A percentile compares a stretch with the other conserved stretches of the same genome.
Conservation (phyloP, 2,888 invertebrate genomes). For the Brassicogethes aeneus region DNA sequence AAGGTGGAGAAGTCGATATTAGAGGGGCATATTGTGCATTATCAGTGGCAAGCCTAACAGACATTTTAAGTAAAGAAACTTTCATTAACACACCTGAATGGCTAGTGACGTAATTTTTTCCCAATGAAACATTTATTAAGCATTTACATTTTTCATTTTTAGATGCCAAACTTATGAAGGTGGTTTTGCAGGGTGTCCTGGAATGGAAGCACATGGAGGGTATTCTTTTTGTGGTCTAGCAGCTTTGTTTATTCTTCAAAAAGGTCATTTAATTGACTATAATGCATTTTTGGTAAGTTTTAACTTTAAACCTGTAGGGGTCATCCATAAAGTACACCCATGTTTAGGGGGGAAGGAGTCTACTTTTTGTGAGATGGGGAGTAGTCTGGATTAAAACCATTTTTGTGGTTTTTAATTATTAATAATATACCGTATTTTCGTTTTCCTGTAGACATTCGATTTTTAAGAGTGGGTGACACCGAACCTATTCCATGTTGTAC, state of each 20-base stretch:
- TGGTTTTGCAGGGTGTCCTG: slow-evolving; percentile 90
- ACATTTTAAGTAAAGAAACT: slow-evolving; percentile 64
- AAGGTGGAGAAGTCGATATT: slow-evolving; percentile 88
- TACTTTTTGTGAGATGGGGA: not conserved
- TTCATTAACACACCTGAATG: slow-evolving; percentile 85
- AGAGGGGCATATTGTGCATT: slow-evolving; percentile 96
- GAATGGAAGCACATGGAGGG: slow-evolving; percentile 98
- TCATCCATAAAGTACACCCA: too few relatives aligned
- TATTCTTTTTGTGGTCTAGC: slow-evolving; percentile 97
- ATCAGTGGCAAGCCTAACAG: slow-evolving; percentile 79
- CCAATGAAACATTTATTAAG: too few relatives aligned
- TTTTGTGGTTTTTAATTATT: too few relatives aligned
- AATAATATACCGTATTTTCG: too few relatives aligned
- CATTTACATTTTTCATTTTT: slow-evolving; percentile 14
- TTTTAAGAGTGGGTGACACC: too few relatives aligned
- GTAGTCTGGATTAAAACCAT: too few relatives aligned
- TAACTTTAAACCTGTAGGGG: too few relatives aligned
- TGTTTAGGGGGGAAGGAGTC: too few relatives aligned
- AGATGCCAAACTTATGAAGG: slow-evolving; percentile 98
- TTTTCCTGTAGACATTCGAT: too few relatives aligned
- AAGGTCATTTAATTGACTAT: slow-evolving; percentile 64
- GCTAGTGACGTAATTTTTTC: slow-evolving; percentile 56
- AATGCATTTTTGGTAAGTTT: slow-evolving; percentile 59
- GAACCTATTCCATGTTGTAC: too few relatives aligned
- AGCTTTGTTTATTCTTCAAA: slow-evolving; percentile 72